Evolutionary conservation across 2,797 vertebrate species (phyloP), one percentile per base, ranked within the genome.

Genomic region (Pampus argenteus): DNA sequence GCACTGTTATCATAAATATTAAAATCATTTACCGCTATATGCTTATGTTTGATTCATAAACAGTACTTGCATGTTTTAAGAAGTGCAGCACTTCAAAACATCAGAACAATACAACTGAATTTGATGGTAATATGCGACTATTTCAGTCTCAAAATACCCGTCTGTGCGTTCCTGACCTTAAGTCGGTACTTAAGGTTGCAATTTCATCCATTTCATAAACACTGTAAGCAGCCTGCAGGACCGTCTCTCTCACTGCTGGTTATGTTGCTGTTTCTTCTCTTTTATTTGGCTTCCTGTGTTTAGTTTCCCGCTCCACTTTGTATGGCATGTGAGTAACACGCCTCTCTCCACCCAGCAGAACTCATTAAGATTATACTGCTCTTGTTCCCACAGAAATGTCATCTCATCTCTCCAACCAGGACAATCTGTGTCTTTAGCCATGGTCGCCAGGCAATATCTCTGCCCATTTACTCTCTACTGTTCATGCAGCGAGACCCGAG

Each of bases 311-410:
- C 78, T 84, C 65, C 29, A 34, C 69, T 76, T 81, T 31, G 48
- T 70, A 74, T 54, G 77, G 76, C 68, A 71, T 74, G 80, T 78
- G 79, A 78, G 87, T 66, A 78, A 79, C 71, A 86, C 88, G 93
- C 91, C 91, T 87, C 88, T 92, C 75, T 92, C 94, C 91, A 93
- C 94, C 91, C 91, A 84, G 90, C 81, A 86, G 90, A 94, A 94
- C 89, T 94, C 92, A 95, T 96, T 96, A 96, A 91, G 94, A 96
- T 96, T 95, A 97, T 92, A 92, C 93, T 95, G 92, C 94, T 95
- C 88, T 92, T 94, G 87, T 93, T 95, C 95, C 91, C 79, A 87
- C 88, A 89, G 92, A 93, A 93, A 86, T 93, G 88, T 82, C 88
- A 93, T 90, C 84, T 82, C 76, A 63, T 88, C 94, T 92, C 84